Conservation (phyloP, 2,797 vertebrate genomes). For the Glyptemys insculpta region DNA sequence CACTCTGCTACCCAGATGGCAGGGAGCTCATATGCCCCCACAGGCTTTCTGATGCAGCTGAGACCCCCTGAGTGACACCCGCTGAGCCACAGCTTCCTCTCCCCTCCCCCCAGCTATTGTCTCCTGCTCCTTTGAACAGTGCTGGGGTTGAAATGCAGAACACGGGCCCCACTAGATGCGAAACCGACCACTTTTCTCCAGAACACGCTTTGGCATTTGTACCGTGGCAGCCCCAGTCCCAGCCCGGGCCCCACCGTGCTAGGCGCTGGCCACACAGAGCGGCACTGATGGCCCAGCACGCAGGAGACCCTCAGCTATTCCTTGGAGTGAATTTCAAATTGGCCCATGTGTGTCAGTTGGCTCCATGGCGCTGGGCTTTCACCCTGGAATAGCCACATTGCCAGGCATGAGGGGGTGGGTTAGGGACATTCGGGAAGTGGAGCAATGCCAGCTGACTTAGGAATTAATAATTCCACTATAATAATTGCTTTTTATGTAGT, state of each 20-base stretch:
- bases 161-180: no score
- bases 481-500: no score
- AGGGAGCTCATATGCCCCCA: neutral
- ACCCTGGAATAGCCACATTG: no score
- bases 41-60: neutral
- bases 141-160: neutral
- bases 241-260: no score
- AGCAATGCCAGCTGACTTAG: no score
- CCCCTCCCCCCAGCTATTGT: neutral
- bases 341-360: neutral
- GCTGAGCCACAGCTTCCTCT: neutral
- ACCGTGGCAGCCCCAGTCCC: no score
- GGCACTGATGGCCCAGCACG: neutral
- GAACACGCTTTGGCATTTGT: no score
- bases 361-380: neutral
- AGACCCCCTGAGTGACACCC: neutral
- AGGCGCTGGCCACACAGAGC: neutral
- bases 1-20: neutral
- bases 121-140: neutral
- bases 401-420: no score
- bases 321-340: neutral
- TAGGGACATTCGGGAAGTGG: no score
- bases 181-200: no score
- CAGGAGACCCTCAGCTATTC: neutral
- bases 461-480: no score